Base-by-base conservation (phyloP, 2,113 vertebrate genomes). In the Athene noctua region DNA sequence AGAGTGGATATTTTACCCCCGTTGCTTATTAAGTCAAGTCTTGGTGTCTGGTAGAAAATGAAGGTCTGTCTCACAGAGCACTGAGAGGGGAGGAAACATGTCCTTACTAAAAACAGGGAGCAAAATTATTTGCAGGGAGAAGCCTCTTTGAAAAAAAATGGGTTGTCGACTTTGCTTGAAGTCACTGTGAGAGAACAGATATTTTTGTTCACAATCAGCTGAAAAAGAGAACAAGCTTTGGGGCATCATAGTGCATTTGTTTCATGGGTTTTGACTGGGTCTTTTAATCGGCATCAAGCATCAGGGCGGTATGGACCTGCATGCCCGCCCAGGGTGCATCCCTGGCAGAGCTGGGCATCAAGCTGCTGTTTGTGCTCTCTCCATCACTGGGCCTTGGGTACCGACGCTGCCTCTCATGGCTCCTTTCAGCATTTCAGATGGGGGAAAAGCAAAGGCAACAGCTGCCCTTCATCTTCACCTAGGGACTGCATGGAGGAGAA, bases 11-110 rank as follows among this genome's bases (percentile, higher is more conserved):
- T 98, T 98, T 98, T 98, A 97, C 97, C 98, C 98, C 96, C 85
- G 65, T 97, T 97, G 97, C 98, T 98, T 97, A 98, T 98, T 98
- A 98, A 99, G 98, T 98, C 98, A 98, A 98, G 97, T 98, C 98
- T 98, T 88, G 85, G 98, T 98, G 98, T 97, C 98, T 98, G 98
- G 97, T 97, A 70, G 92, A 97, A 98, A 98, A 98, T 94, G 98
- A 95, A 98, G 98, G 97, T 97, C 97, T 92, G 81, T 97, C 96
- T 98, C 80, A 21, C 1, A 0, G 88, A 92, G 51, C 4, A 4
- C 49, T 6, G 25, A 73, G 61, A 91, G 57, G 38, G 65, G 52
- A 93, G 90, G 47, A 86, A 79, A 80, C 0, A 0, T 2, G 17
- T 54, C 25, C 32, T 57, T 8, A 5, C 47, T 29, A 11, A 86